A percentile compares a stretch with the other conserved stretches of the same genome.
These are phyloP conservation scores for Eumaeus atala DNA, from an alignment of 1,140 invertebrate genomes.

Conservation along the genomic window DNA sequence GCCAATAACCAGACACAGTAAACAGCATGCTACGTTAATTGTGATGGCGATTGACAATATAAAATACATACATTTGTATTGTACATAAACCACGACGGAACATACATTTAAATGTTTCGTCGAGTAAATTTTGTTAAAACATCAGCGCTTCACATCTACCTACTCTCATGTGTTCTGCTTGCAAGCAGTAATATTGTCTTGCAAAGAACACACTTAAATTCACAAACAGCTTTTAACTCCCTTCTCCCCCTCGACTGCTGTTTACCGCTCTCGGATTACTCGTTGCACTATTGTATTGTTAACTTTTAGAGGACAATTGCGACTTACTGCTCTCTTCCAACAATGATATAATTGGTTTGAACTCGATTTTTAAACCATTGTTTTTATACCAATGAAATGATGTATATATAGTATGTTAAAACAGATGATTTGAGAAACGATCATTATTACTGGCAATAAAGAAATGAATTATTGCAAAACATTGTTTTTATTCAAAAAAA, in stretches of 20 bases:
- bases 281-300: constrained; percentile 6
- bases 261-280: constrained; percentile 25
- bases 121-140: constrained; percentile 8
- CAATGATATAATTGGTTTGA: constrained; percentile 3
- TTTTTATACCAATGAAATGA: neutral
- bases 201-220: constrained; percentile 25
- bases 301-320: constrained; percentile 9
- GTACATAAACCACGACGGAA: too few relatives aligned
- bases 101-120: too few relatives aligned
- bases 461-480: too few relatives aligned
- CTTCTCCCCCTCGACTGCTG: constrained; percentile 11
- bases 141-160: constrained; percentile 1
- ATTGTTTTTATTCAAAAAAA: neutral
- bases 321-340: constrained; percentile 3
- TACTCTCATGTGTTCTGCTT: constrained; percentile 9
- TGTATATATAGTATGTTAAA: too few relatives aligned
- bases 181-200: constrained; percentile 22
- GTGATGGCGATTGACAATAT: too few relatives aligned
- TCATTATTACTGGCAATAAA: too few relatives aligned
- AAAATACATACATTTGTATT: too few relatives aligned
- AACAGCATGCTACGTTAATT: too few relatives aligned
- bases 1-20: too few relatives aligned
- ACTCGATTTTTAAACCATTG: neutral
- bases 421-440: too few relatives aligned
- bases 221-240: constrained; percentile 20